These are phyloP conservation scores for Ophion costatus DNA, from an alignment of 2,888 invertebrate genomes.

Conservation along the genomic window DNA sequence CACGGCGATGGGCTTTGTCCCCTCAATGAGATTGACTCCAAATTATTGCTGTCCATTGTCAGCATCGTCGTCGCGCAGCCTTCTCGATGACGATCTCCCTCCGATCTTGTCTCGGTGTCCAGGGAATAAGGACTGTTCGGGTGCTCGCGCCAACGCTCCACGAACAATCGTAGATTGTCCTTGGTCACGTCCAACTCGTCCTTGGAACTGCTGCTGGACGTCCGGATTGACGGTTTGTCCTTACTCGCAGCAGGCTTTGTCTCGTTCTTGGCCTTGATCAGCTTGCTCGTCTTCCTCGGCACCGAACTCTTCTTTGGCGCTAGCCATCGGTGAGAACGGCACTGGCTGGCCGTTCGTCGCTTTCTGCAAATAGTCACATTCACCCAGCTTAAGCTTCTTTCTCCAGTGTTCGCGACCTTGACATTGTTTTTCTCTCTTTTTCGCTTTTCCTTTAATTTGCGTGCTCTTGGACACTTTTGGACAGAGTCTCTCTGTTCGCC, in stretches of 20 bases:
- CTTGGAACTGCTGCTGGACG: conserved; percentile 69
- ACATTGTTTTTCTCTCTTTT: conserved; percentile 62
- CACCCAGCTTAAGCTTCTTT: conserved; percentile 71
- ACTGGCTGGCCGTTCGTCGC: conserved; percentile 91
- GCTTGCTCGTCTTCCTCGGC: conserved; percentile 72
- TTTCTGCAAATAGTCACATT: conserved; percentile 86
- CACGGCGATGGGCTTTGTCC: conserved; percentile 93
- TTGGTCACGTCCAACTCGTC: conserved; percentile 90
- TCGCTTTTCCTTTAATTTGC: conserved; percentile 6
- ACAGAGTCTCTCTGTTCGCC: neutral
- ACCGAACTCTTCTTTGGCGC: conserved; percentile 85
- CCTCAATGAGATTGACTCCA: conserved; percentile 82
- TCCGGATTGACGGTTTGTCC: conserved; percentile 2
- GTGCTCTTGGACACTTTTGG: conserved; percentile 28
- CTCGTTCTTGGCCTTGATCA: conserved; percentile 75
- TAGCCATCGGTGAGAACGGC: conserved; percentile 95
- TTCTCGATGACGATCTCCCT: conserved; percentile 35
- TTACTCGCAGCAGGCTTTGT: conserved; percentile 52
- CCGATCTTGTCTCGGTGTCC: conserved; percentile 82
- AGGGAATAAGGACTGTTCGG: conserved; percentile 94
- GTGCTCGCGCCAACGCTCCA: conserved; percentile 95
- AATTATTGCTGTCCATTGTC: conserved; percentile 40
- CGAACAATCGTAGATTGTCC: conserved; percentile 93
- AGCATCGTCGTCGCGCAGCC: neutral
- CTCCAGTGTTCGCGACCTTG: conserved; percentile 67